Conservation (phyloP, 30 jellyfish, hydroid and myxozoan species). For the Phacellophora camtschatica region DNA sequence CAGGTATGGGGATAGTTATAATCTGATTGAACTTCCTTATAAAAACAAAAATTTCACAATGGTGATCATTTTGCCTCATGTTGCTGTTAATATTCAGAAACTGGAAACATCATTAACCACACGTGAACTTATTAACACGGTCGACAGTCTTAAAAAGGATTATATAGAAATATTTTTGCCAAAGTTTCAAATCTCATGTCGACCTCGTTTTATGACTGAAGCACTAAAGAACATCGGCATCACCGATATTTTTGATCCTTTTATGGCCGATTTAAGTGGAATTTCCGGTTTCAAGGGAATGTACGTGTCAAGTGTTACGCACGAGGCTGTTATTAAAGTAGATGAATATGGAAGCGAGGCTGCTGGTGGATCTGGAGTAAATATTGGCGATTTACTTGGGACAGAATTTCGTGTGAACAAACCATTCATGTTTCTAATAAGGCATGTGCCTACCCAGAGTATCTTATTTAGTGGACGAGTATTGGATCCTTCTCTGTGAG, state of each 20-base stretch:
- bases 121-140: neutral
- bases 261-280: conserved; percentile 63
- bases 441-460: conserved; percentile 34
- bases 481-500: conserved; percentile 49
- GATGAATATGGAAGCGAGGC: conserved; percentile 91
- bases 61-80: conserved; percentile 65
- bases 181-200: conserved; percentile 51
- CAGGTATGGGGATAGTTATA: conserved; percentile 2
- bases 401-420: conserved; percentile 59
- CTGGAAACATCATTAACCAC: conserved; percentile 33
- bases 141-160: neutral
- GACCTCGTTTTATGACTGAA: neutral
- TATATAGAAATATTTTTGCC: conserved; percentile 61
- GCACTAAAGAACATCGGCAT: conserved; percentile 62
- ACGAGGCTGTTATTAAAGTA: conserved; percentile 78
- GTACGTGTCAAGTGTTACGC: conserved; percentile 67
- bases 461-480: conserved; percentile 73
- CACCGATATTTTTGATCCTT: conserved; percentile 55
- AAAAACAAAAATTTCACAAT: conserved; percentile 27
- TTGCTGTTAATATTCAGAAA: conserved; percentile 1
- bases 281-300: conserved; percentile 65
- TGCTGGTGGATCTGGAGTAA: conserved; percentile 71
- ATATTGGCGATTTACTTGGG: conserved; percentile 2
- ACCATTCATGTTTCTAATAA: conserved; percentile 75
- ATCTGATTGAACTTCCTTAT: conserved; percentile 68